Evolutionary conservation across 2,888 invertebrate genomes (phyloP).

Genomic region (Creontiades dilutus): DNA sequence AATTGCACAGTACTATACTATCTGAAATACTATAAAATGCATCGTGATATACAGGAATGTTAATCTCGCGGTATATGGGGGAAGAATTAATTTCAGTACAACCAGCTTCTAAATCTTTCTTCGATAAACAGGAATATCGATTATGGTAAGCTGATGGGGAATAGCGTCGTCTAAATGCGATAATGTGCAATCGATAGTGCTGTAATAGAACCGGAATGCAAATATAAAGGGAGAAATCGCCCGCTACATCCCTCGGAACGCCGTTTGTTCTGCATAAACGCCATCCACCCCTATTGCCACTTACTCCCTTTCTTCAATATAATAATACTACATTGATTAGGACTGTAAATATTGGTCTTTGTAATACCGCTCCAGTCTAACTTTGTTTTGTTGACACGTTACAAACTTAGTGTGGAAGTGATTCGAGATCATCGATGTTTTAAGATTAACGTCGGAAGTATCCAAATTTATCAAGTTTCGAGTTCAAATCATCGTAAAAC

Average conservation of each 20-base stretch:
- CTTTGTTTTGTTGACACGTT: too few species aligned
- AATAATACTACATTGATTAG: too few species aligned
- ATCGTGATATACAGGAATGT: too few species aligned
- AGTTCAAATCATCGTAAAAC: too few species aligned
- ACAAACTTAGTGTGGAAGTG: too few species aligned
- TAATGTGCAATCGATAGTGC: neutral
- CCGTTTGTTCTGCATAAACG: neutral
- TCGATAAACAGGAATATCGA: neutral
- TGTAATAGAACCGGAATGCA: neutral
- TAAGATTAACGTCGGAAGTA: too few species aligned
- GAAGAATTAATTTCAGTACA: neutral
- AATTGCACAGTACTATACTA: too few species aligned
- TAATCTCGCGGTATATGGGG: neutral
- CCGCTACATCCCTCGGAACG: neutral
- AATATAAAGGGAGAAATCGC: neutral
- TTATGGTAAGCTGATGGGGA: neutral
- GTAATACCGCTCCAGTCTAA: too few species aligned
- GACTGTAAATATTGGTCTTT: too few species aligned
- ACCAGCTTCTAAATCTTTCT: neutral
- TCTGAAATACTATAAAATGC: too few species aligned
- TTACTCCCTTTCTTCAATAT: neutral
- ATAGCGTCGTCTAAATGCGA: neutral
- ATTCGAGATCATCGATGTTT: too few species aligned
- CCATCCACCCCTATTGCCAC: neutral
- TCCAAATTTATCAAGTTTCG: too few species aligned